These are phyloP conservation scores for Sceloporus tristichus DNA, from an alignment of 2,113 vertebrate genomes.

Conservation along the genomic window DNA sequence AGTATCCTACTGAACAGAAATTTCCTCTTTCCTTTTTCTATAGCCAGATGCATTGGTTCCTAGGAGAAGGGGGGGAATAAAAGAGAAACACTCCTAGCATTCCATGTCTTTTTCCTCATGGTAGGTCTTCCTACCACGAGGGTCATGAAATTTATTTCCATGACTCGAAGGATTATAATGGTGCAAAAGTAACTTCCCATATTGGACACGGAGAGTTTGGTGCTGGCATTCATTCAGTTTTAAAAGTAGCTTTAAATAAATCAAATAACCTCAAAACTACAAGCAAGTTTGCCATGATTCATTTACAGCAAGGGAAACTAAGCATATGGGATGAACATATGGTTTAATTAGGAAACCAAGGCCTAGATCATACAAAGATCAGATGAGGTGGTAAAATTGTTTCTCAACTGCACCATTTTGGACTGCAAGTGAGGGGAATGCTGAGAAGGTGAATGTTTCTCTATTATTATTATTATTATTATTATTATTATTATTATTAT, in stretches of 20 bases:
- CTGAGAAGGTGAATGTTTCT: neutral
- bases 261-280: neutral
- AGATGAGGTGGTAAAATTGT: neutral
- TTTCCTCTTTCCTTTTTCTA: constrained; percentile 73
- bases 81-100: constrained; percentile 66
- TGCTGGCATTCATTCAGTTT: neutral
- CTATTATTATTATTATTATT: too few species aligned
- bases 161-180: constrained; percentile 41
- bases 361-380: neutral
- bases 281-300: neutral
- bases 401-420: neutral
- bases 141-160: constrained; percentile 61
- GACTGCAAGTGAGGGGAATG: neutral
- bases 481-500: too few species aligned
- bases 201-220: neutral
- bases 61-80: constrained; percentile 71
- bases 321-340: neutral
- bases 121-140: constrained; percentile 56
- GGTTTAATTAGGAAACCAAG: neutral
- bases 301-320: constrained; percentile 1
- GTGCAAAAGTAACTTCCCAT: constrained; percentile 51
- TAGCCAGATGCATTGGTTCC: constrained; percentile 77
- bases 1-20: constrained; percentile 77
- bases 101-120: constrained; percentile 62
- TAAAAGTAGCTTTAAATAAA: neutral